Evolutionary conservation across 2,113 vertebrate species (phyloP).

Genomic region (Corythornis cristatus): DNA sequence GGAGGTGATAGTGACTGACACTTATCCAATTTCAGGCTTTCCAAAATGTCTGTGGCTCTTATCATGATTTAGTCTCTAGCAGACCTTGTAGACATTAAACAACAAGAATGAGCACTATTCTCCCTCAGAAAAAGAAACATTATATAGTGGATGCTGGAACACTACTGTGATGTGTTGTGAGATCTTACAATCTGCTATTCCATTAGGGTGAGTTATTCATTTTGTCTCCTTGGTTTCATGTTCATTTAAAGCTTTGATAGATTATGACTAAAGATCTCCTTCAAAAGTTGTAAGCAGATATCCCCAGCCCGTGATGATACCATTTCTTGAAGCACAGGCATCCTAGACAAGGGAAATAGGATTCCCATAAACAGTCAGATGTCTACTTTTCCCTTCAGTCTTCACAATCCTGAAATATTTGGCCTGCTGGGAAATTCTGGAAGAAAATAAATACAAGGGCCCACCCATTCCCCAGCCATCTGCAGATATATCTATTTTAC

Average conservation of each 20-base stretch:
- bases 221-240: conserved; percentile 49
- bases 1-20: conserved; percentile 46
- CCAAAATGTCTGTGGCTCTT: conserved; percentile 52
- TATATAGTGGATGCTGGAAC: conserved; percentile 26
- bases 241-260: conserved; percentile 68
- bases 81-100: conserved; percentile 57
- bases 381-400: conserved; percentile 57
- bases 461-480: conserved; percentile 24
- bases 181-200: conserved; percentile 43
- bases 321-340: conserved; percentile 42
- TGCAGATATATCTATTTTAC: conserved; percentile 47
- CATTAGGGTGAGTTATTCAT: conserved; percentile 53
- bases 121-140: conserved; percentile 52
- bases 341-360: conserved; percentile 29
- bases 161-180: conserved; percentile 1
- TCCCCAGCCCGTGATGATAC: conserved; percentile 5
- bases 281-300: conserved; percentile 60
- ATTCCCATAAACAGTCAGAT: conserved; percentile 31
- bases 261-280: conserved; percentile 58
- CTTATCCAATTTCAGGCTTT: conserved; percentile 66
- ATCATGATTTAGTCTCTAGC: conserved; percentile 63
- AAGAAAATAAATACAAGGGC: conserved; percentile 59
- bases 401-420: conserved; percentile 31
- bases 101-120: conserved; percentile 48
- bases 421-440: conserved; percentile 39